A percentile compares a stretch with the other conserved stretches of the same genome.
phyloP scores from a whole-genome alignment of 2,888 invertebrate genomes.

The Harmothoe impar region DNA sequence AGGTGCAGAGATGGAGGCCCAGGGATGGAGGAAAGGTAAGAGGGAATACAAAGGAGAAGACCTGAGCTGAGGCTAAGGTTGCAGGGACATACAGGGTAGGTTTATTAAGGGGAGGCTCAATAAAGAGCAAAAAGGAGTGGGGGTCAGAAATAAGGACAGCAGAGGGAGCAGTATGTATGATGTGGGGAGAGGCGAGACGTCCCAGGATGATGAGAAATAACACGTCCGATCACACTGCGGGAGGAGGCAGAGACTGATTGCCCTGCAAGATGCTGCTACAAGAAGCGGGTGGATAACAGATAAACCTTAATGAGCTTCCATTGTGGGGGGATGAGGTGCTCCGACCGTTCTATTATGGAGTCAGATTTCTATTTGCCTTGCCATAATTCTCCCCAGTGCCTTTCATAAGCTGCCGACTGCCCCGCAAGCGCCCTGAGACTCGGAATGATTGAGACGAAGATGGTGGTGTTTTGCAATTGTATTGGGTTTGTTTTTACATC shows the following conservation, averaged over 20 bases:
- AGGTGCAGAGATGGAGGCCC: not conserved
- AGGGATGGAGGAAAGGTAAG: not conserved
- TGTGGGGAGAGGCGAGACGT: too few relatives aligned
- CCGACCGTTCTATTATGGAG: slow-evolving; percentile 31
- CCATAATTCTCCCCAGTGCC: slow-evolving; percentile 14
- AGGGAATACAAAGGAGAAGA: not conserved
- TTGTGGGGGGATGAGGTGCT: slow-evolving; percentile 35
- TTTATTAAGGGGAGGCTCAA: not conserved
- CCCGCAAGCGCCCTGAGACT: too few relatives aligned
- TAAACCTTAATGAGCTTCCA: slow-evolving; percentile 44
- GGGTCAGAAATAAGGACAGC: too few relatives aligned
- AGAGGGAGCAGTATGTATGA: too few relatives aligned
- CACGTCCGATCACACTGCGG: too few relatives aligned
- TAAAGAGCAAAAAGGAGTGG: too few relatives aligned
- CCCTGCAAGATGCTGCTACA: not conserved
- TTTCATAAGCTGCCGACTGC: not conserved
- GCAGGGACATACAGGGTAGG: not conserved
- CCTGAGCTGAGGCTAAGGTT: not conserved
- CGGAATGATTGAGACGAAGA: not conserved
- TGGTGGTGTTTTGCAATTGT: slow-evolving; percentile 23
- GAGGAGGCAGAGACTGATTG: not conserved
- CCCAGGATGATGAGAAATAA: too few relatives aligned
- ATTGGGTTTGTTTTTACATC: not conserved
- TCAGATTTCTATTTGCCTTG: slow-evolving; percentile 53
- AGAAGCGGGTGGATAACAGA: not conserved